Conservation (phyloP, 2,113 vertebrate species). For the Amia ocellicauda region DNA sequence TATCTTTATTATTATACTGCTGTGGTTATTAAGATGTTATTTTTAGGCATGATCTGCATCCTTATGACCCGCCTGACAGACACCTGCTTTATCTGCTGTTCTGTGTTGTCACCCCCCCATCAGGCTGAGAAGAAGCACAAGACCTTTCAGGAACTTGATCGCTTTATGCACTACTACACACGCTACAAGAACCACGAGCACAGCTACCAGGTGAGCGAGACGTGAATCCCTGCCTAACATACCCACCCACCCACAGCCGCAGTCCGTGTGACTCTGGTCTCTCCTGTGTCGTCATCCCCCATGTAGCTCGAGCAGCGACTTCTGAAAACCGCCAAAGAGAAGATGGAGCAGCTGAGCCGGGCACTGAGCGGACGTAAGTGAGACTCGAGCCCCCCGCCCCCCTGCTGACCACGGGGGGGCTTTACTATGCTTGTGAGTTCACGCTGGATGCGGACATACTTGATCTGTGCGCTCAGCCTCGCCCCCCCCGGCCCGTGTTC, state of each 20-base stretch:
- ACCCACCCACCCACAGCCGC: too few species aligned
- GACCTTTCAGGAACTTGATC: conserved; percentile 96
- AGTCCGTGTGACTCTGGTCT: not conserved
- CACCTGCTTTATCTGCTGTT: too few species aligned
- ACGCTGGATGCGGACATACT: too few species aligned
- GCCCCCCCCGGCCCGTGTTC: not conserved
- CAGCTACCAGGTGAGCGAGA: conserved; percentile 85
- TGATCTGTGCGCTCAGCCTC: too few species aligned
- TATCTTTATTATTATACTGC: too few species aligned
- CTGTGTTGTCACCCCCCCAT: too few species aligned
- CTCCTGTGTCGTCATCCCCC: conserved; percentile 24
- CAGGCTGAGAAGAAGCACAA: conserved; percentile 97
- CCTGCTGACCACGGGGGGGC: too few species aligned
- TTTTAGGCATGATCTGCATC: too few species aligned
- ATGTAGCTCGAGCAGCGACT: conserved; percentile 91
- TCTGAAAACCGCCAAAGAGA: conserved; percentile 98
- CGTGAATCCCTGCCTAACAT: not conserved
- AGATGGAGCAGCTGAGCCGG: conserved; percentile 97
- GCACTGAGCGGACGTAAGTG: conserved; percentile 90
- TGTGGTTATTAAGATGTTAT: too few species aligned
- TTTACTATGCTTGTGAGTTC: too few species aligned
- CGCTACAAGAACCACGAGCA: conserved; percentile 98
- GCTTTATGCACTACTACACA: conserved; percentile 99
- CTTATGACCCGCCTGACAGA: too few species aligned
- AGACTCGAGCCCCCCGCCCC: too few species aligned